A percentile compares a stretch with the other conserved stretches of the same genome.
Evolutionary conservation across 2,888 invertebrate genomes (phyloP).

Genomic region (Chesias legatella): DNA sequence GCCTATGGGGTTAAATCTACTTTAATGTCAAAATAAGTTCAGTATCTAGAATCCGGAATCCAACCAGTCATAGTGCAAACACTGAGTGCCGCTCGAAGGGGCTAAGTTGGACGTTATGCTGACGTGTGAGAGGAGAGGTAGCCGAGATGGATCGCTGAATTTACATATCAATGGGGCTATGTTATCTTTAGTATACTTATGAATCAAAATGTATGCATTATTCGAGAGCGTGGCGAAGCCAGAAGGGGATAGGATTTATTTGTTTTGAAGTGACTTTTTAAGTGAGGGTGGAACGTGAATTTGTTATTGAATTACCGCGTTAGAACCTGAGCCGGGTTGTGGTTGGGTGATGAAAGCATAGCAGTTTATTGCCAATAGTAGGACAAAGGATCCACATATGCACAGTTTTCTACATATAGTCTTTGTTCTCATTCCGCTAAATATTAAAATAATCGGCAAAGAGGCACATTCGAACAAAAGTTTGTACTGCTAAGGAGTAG

Average conservation of each 20-base stretch:
- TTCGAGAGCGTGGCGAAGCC: background rate
- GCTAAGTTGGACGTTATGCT: conserved; percentile 17
- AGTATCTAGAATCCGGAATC: background rate
- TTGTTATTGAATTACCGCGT: background rate
- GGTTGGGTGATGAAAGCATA: no score
- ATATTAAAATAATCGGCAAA: no score
- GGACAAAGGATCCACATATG: no score
- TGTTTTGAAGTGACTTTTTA: conserved; percentile 2
- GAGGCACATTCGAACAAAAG: no score
- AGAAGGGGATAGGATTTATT: conserved; percentile 1
- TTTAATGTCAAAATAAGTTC: no score
- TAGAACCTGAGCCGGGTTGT: background rate
- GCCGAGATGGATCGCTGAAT: conserved; percentile 14
- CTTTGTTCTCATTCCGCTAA: no score
- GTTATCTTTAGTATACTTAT: conserved; percentile 14
- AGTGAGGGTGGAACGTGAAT: background rate
- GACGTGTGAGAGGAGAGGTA: conserved; percentile 11
- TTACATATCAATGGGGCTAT: conserved; percentile 19
- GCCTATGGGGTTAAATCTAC: no score
- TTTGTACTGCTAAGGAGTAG: no score
- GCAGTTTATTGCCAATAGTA: no score
- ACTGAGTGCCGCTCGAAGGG: conserved; percentile 3
- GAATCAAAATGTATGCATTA: conserved; percentile 12
- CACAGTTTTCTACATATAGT: no score
- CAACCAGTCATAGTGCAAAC: background rate